Conservation (phyloP, 2,113 vertebrate genomes). For the Morone chrysops region DNA sequence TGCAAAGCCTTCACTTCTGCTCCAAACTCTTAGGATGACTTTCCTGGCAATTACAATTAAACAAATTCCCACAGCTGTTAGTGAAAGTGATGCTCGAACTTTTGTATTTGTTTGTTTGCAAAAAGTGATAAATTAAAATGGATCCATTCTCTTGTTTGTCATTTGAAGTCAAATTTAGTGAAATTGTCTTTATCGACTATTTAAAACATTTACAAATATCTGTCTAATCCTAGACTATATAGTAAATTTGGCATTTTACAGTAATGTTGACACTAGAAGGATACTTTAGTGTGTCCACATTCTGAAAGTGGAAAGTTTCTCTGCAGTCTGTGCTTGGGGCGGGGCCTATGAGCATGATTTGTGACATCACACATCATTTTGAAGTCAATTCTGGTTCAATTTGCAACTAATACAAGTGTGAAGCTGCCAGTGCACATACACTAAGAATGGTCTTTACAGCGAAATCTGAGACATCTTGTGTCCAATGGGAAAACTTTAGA, state of each 20-base stretch:
- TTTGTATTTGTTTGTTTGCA: constrained; percentile 37
- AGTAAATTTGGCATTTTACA: background rate
- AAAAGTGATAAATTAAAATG: constrained; percentile 44
- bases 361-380: no score
- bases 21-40: constrained; percentile 42
- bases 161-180: background rate
- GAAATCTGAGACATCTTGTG: no score
- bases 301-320: no score
- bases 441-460: no score
- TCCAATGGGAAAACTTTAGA: no score
- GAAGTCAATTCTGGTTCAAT: no score
- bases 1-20: constrained; percentile 17
- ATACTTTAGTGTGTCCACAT: background rate
- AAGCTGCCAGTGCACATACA: no score
- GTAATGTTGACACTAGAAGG: background rate
- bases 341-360: no score
- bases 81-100: constrained; percentile 38
- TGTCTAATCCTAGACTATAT: background rate
- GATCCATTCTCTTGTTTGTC: background rate
- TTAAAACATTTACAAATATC: background rate
- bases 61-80: constrained; percentile 44
- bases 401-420: no score
- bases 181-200: background rate
- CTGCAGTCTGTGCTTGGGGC: no score
- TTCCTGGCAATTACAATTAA: constrained; percentile 48